Percentiles rank a stretch among this genome's conserved stretches.
These are phyloP conservation scores for Zosterops lateralis DNA, from an alignment of 2,113 vertebrate species.

Conservation along the genomic window DNA sequence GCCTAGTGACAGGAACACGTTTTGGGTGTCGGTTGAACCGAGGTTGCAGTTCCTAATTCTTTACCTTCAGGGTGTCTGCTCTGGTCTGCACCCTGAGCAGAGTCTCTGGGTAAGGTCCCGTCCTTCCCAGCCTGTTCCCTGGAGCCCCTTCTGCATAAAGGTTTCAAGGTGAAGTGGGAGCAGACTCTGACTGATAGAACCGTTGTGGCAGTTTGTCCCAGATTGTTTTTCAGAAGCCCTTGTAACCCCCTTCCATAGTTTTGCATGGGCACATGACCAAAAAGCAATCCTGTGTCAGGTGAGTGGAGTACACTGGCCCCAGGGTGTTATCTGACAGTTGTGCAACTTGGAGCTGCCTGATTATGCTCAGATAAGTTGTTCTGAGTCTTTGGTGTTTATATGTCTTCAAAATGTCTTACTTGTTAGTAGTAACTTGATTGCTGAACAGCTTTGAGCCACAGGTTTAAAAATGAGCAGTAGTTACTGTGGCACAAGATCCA, in stretches of 20 bases:
- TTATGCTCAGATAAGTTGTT: neutral
- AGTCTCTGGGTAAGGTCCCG: fast-evolving
- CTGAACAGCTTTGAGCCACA: neutral
- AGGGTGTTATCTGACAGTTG: neutral
- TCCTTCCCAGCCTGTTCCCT: neutral
- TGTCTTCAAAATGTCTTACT: neutral
- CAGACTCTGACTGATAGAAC: neutral
- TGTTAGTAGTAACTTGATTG: neutral
- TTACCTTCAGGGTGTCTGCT: neutral
- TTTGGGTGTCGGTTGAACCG: neutral
- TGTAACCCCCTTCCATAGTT: neutral
- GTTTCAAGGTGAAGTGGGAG: neutral
- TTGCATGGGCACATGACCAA: neutral
- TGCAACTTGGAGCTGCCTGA: neutral
- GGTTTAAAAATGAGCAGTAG: neutral
- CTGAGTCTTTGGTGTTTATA: neutral
- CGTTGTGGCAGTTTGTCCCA: neutral
- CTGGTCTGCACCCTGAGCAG: neutral
- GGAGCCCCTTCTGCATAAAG: neutral
- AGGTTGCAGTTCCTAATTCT: neutral
- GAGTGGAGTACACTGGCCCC: neutral
- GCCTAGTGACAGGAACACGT: neutral
- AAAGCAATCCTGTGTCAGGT: neutral
- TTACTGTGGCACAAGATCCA: neutral
- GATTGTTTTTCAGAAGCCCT: neutral